Base-by-base conservation (phyloP, 2,797 vertebrate genomes). In the Telmatherina bonti region DNA sequence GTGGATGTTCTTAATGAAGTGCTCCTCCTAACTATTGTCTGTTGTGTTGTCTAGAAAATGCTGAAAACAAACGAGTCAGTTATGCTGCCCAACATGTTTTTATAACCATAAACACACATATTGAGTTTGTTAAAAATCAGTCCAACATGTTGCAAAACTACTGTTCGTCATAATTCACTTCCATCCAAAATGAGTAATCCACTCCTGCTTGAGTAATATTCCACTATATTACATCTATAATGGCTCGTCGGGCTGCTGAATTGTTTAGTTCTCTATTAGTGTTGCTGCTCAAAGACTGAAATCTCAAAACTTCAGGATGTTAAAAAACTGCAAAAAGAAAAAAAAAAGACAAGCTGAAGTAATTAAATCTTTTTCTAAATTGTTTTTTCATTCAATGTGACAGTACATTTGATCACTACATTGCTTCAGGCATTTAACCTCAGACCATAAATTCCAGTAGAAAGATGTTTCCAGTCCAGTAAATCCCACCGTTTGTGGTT, bases 401-500 rank as follows among this genome's bases (percentile, higher is more conserved):
- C 43, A n/a, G 43, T 1, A 38, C 16, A 41, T 18, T 41, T 41
- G 18, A 41, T 18, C 38, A 41, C 3, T 18, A 20, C 16, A 43
- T 18, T 16, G 41, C 41, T 18, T 43, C 16, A 43, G 41, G 8
- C n/a, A 49, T 51, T 51, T 24, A 51, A 51, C 3, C 22, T 51
- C 11, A 26, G 1, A 4, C 20, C 45, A 26, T 58, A 43, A 57
- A 79, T 70, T 77, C 54, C 38, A 51, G 7, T 1, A 29, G 33
- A 49, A 68, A 62, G 0, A 20, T 31, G 7, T 55, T 62, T 62
- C 35, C 31, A 51, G 30, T 67, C 33, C 36, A 24, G 26, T 52
- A 58, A 78, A 72, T 71, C 56, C 35, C 62, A 12, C n/a, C 53
- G 67, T 70, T 59, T 66, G 35, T 0, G 1, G n/a, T 33, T 72